Percentiles rank a stretch among this genome's conserved stretches.
phyloP scores from a whole-genome alignment of 2,888 invertebrate genomes.

The Tribolium freemani region DNA sequence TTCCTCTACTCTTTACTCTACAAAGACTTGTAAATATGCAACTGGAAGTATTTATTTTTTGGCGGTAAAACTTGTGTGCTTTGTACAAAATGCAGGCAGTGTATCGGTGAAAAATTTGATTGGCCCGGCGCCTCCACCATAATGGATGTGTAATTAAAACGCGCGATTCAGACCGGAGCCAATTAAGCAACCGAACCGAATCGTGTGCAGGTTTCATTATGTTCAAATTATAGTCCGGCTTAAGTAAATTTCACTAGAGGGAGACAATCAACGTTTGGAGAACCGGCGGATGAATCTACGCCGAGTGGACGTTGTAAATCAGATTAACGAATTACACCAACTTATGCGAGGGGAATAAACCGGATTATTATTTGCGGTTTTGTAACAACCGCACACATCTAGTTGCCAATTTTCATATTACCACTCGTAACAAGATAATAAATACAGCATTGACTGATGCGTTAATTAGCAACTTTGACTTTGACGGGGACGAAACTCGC shows the following conservation, averaged over 20 bases:
- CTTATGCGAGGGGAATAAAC: constrained; percentile 40
- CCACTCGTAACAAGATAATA: constrained; percentile 18
- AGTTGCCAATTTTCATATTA: constrained; percentile 28
- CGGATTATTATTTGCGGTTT: constrained; percentile 39
- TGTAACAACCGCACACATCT: constrained; percentile 27
- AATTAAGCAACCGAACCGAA: constrained; percentile 43
- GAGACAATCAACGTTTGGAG: constrained; percentile 37
- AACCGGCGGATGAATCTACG: constrained; percentile 13
- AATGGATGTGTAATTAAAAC: constrained; percentile 40
- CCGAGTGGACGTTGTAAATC: constrained; percentile 37
- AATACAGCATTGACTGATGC: constrained; percentile 22
- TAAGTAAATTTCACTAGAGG: constrained; percentile 38
- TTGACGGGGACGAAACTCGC: constrained; percentile 1
- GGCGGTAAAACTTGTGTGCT: too few species aligned
- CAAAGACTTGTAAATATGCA: too few species aligned
- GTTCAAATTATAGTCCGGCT: constrained; percentile 42
- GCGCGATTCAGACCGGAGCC: constrained; percentile 33
- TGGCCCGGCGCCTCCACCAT: constrained; percentile 30
- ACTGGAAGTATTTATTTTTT: too few species aligned
- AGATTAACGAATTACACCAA: constrained; percentile 40
- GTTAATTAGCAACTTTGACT: constrained; percentile 26
- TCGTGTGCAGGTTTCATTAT: constrained; percentile 43
- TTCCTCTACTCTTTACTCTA: too few species aligned
- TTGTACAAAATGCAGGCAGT: not conserved
- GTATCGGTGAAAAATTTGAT: constrained; percentile 5